Conservation (phyloP, 2,888 invertebrate genomes). For the Stenurella melanura region DNA sequence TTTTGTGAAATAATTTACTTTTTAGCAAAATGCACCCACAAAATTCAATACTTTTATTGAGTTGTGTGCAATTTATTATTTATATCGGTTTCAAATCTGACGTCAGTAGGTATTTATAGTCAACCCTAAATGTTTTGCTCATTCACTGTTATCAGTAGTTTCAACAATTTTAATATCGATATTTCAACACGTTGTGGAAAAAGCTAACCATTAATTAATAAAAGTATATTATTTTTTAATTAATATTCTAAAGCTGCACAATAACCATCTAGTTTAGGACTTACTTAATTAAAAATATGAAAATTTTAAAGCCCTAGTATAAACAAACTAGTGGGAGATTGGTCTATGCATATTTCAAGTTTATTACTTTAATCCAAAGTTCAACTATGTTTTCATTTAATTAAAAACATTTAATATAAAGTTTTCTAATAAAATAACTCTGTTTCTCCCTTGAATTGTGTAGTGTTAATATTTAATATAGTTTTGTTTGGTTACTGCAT, state of each 20-base stretch:
- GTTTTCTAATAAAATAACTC: conserved; percentile 34
- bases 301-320: background rate
- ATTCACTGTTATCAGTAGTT: too few species aligned
- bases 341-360: conserved; percentile 26
- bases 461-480: conserved; percentile 22
- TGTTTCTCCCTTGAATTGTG: background rate
- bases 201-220: background rate
- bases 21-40: too few species aligned
- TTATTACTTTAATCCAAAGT: conserved; percentile 35
- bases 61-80: too few species aligned
- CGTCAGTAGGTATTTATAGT: too few species aligned
- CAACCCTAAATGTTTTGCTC: too few species aligned
- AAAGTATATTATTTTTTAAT: background rate
- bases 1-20: too few species aligned
- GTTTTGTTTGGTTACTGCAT: background rate
- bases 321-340: background rate
- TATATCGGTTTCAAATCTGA: too few species aligned
- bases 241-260: background rate
- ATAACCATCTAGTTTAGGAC: background rate
- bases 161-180: too few species aligned
- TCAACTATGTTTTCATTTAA: conserved; percentile 31
- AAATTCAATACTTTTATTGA: too few species aligned
- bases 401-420: conserved; percentile 37
- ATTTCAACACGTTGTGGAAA: background rate
- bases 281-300: conserved; percentile 1